Conservation (phyloP, 35 echinoderm and acorn worm species). For the Chiridota heheva region DNA sequence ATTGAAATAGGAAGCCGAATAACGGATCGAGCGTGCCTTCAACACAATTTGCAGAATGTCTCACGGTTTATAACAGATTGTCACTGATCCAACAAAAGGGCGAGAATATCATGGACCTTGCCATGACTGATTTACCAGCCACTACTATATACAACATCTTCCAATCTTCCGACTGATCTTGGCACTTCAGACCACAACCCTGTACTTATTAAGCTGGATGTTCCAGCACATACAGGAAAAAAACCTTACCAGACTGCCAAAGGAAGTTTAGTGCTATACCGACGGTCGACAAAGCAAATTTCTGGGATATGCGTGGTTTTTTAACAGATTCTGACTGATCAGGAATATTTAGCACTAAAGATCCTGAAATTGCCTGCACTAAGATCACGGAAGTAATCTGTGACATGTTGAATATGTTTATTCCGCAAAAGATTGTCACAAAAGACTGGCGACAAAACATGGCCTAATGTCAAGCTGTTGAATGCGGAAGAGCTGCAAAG, state of each 20-base stretch:
- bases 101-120: conserved; percentile 64
- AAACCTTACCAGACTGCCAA: conserved; percentile 42
- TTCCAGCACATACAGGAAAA: conserved; percentile 13
- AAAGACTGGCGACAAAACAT: conserved; percentile 57
- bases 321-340: not conserved
- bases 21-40: conserved; percentile 48
- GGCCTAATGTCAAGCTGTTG: conserved; percentile 56
- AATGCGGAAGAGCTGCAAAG: conserved; percentile 37
- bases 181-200: conserved; percentile 67
- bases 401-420: conserved; percentile 43
- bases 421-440: conserved; percentile 27
- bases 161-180: conserved; percentile 15
- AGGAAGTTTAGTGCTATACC: conserved; percentile 38
- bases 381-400: conserved; percentile 23
- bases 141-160: conserved; percentile 14
- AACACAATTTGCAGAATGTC: conserved; percentile 53
- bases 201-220: conserved; percentile 13
- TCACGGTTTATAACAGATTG: conserved; percentile 41
- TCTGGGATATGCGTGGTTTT: not conserved
- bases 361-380: not conserved
- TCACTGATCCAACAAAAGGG: conserved; percentile 60
- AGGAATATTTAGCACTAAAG: not conserved
- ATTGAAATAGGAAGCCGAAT: no score
- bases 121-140: conserved; percentile 51
- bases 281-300: conserved; percentile 37